A percentile compares a stretch with the other conserved stretches of the same genome.
These are phyloP conservation scores for Gisinianus flammeolus DNA, from an alignment of 2,888 invertebrate species.

Conservation along the genomic window DNA sequence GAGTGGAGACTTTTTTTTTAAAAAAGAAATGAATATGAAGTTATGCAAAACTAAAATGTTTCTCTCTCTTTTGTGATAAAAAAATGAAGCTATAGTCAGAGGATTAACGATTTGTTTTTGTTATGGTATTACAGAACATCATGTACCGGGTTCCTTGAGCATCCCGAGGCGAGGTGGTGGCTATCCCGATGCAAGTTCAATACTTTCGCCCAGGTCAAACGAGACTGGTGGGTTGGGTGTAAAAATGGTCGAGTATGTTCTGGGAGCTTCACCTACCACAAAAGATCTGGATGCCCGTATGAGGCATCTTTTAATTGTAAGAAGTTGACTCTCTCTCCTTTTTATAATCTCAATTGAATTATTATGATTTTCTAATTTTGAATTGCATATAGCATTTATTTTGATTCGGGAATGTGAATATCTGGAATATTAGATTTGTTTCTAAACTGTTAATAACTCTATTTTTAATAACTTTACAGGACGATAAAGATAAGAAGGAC, in stretches of 20 bases:
- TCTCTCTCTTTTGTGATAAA: no score
- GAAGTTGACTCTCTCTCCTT: slow-evolving; percentile 8
- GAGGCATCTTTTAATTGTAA: slow-evolving; percentile 69
- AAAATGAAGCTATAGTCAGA: no score
- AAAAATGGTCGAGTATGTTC: slow-evolving; percentile 98
- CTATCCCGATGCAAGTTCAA: slow-evolving; percentile 61
- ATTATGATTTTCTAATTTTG: not conserved
- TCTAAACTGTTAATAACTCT: not conserved
- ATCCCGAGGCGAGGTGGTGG: slow-evolving; percentile 60
- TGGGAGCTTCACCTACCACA: slow-evolving; percentile 87
- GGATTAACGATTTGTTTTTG: slow-evolving; percentile 5
- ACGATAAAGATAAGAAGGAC: slow-evolving; percentile 58
- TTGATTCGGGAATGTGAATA: not conserved
- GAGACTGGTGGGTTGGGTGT: slow-evolving; percentile 90
- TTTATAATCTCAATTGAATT: not conserved
- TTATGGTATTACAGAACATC: slow-evolving; percentile 54
- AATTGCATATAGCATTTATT: no score
- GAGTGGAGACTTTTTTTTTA: no score
- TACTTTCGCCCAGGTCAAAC: slow-evolving; percentile 76
- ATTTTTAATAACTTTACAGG: slow-evolving; percentile 43
- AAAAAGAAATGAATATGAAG: no score
- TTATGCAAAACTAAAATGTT: no score
- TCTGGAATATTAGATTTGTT: not conserved
- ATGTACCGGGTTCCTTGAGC: slow-evolving; percentile 55
- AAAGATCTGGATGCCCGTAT: slow-evolving; percentile 75